Evolutionary conservation across 2,797 vertebrate genomes (phyloP).

Genomic region (Mionectes olivaceus): DNA sequence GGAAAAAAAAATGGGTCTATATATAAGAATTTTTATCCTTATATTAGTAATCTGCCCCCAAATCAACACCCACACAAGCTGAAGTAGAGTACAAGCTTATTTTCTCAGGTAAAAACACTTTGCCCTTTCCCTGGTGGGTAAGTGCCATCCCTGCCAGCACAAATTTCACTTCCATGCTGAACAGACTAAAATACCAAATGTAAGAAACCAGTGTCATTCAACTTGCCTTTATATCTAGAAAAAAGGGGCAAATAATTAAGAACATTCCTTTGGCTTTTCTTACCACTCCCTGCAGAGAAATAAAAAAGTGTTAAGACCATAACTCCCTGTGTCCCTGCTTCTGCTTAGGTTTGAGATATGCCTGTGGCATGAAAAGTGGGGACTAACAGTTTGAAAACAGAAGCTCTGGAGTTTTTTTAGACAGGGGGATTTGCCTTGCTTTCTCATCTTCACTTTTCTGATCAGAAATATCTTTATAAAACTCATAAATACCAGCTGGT

Average conservation of each 20-base stretch:
- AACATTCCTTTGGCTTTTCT: neutral
- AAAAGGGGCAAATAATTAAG: neutral
- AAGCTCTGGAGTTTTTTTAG: neutral
- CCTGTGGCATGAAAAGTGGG: neutral
- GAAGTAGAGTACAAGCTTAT: neutral
- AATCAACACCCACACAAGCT: neutral
- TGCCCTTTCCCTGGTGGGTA: neutral
- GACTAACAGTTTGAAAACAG: neutral
- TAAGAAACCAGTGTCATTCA: neutral
- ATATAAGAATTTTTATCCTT: neutral
- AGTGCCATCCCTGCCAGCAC: neutral
- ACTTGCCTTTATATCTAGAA: neutral
- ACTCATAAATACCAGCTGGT: neutral
- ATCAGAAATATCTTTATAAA: neutral
- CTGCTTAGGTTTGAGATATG: neutral
- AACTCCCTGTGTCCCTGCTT: neutral
- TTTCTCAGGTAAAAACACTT: neutral
- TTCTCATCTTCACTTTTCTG: neutral
- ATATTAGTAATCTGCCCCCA: neutral
- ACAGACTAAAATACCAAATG: neutral
- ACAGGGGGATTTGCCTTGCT: neutral
- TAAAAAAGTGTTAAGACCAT: accelerated
- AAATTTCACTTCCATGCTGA: neutral
- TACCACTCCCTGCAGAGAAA: neutral
- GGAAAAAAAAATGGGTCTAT: neutral